Percentiles rank a stretch among this genome's conserved stretches.
These are phyloP conservation scores for Nudaria mundana DNA, from an alignment of 2,888 invertebrate genomes.

Conservation along the genomic window DNA sequence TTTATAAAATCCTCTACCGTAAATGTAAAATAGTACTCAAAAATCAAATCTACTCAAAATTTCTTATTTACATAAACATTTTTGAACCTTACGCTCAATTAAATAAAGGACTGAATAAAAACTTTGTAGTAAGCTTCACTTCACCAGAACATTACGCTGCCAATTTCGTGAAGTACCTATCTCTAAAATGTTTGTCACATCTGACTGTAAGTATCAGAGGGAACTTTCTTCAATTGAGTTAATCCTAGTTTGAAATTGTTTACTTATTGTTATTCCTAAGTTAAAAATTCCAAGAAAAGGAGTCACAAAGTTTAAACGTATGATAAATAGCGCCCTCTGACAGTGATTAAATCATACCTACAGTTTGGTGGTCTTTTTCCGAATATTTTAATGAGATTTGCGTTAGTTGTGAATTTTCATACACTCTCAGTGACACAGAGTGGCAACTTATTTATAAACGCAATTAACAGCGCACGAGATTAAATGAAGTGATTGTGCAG, in stretches of 20 bases:
- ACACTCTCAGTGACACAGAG: neutral
- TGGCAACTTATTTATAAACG: constrained; percentile 45
- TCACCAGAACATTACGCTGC: neutral
- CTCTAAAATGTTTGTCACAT: constrained; percentile 4
- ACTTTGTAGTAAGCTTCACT: constrained; percentile 1
- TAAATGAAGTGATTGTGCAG: constrained; percentile 31
- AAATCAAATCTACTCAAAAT: too few relatives aligned
- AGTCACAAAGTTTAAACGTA: too few relatives aligned
- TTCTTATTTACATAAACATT: too few relatives aligned
- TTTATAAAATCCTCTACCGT: too few relatives aligned
- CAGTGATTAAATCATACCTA: too few relatives aligned
- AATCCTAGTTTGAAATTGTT: constrained; percentile 7
- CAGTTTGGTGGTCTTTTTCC: constrained; percentile 5
- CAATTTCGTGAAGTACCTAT: neutral
- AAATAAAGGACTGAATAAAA: constrained; percentile 2
- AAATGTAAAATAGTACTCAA: too few relatives aligned
- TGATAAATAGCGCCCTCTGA: too few relatives aligned
- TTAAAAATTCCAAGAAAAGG: too few relatives aligned
- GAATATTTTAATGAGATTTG: neutral
- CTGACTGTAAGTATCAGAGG: neutral
- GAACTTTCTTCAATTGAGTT: constrained; percentile 4
- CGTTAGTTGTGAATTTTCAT: neutral
- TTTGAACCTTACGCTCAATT: too few relatives aligned
- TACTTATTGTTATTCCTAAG: too few relatives aligned
- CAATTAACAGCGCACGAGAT: constrained; percentile 39